Conservation (phyloP, 2,888 invertebrate genomes). For the Spialia ferax region DNA sequence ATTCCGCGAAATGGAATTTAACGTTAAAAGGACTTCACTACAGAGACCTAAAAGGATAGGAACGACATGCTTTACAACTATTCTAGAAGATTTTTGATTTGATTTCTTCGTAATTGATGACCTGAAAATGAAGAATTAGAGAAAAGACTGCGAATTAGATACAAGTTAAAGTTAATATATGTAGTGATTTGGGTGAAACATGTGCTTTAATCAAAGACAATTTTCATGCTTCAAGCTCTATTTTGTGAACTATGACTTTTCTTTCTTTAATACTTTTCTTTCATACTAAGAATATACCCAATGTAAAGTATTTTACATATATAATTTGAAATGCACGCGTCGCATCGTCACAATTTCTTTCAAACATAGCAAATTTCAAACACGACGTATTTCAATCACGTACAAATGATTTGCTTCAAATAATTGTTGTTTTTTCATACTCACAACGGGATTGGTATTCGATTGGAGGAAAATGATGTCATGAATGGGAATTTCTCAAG, state of each 20-base stretch:
- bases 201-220: no score
- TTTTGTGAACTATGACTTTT: no score
- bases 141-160: no score
- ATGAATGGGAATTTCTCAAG: conserved; percentile 62
- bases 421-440: conserved; percentile 7
- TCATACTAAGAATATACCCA: no score
- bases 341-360: not conserved
- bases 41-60: not conserved
- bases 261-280: no score
- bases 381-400: not conserved
- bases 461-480: conserved; percentile 45
- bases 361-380: not conserved
- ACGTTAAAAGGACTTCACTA: not conserved
- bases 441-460: conserved; percentile 25
- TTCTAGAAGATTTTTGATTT: not conserved
- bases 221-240: no score
- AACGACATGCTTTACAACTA: not conserved
- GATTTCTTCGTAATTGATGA: not conserved
- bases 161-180: no score
- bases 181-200: no score
- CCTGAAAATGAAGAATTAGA: not conserved
- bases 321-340: no score
- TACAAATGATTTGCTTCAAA: conserved; percentile 17
- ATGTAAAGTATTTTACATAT: no score
- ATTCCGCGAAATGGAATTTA: not conserved